Conservation (phyloP, 2,113 vertebrate genomes). For the Salvelinus namaycush region DNA sequence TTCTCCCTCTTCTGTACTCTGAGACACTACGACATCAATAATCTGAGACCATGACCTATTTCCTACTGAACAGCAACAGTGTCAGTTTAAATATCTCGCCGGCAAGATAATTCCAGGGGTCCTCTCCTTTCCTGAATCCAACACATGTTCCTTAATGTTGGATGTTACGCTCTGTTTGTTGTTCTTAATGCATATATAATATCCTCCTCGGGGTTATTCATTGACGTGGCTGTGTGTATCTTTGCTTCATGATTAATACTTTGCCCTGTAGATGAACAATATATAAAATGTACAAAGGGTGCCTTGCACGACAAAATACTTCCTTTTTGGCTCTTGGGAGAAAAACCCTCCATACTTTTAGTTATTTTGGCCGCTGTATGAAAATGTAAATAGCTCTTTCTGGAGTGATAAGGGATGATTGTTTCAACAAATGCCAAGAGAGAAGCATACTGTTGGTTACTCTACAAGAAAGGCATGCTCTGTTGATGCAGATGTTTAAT, state of each 20-base stretch:
- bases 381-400: conserved; percentile 61
- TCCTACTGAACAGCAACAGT: conserved; percentile 31
- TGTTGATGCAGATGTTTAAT: background rate
- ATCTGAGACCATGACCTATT: conserved; percentile 50
- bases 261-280: conserved; percentile 53
- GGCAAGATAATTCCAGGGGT: conserved; percentile 6
- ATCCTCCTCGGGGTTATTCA: conserved; percentile 53
- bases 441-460: conserved; percentile 1
- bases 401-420: conserved; percentile 55
- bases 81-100: conserved; percentile 41
- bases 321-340: conserved; percentile 25
- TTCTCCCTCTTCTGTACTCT: background rate
- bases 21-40: conserved; percentile 31
- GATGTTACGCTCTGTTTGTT: background rate
- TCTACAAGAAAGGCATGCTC: conserved; percentile 32
- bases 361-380: conserved; percentile 51
- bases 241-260: conserved; percentile 62
- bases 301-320: conserved; percentile 13
- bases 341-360: conserved; percentile 50
- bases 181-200: conserved; percentile 52
- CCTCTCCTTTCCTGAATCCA: conserved; percentile 65
- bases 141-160: conserved; percentile 65
- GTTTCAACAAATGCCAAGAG: conserved; percentile 49
- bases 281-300: conserved; percentile 39
- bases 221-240: conserved; percentile 48